Evolutionary conservation across 2,797 vertebrate species (phyloP), one percentile per base, ranked within the genome.

Genomic region (Pseudotriccus pelzelni): DNA sequence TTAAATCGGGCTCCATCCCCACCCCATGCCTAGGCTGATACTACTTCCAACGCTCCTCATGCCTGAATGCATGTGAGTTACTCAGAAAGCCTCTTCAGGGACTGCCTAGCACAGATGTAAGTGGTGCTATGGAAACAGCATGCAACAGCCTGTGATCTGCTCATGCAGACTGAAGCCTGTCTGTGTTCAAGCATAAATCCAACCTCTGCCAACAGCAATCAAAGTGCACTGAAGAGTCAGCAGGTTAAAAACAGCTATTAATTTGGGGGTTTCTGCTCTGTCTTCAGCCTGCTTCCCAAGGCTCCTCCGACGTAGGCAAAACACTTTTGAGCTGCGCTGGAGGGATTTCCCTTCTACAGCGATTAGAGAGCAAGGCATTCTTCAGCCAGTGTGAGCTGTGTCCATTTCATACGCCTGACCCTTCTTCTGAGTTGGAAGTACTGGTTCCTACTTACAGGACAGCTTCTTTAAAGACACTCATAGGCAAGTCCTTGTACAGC

Each of bases 61-160:
- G 64, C 39, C 58, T 28, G 44, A 66, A 23, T 2, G 1, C 28
- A 27, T 2, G 0, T 53, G 64, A 60, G 87, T 58, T 39, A 56
- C 91, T 94, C 72, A 72, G 73, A 39, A 60, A 85, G 55, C 39
- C 70, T 73, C 85, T 55, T 66, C 41, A 60, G 80, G 63, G 73
- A 52, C 52, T 8, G 53, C 81, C 34, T 52, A 49, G 34, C 17
- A 3, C 47, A 77, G 77, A 49, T 21, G 23, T 21, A 37, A 46
- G 58, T 30, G 77, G 63, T 63, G 63, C 83, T 74, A 84, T 70
- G 80, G 94, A 88, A 94, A 93, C 93, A 60, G 79, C 72, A 64
- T 4, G 68, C 89, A 79, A 89, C 12, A 1, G 44, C 0, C 0
- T 36, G 36, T 4, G 43, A 87, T 55, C 63, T 1, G 2, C 64